Evolutionary conservation across 2,113 vertebrate species (phyloP).

Genomic region (Passer montanus): DNA sequence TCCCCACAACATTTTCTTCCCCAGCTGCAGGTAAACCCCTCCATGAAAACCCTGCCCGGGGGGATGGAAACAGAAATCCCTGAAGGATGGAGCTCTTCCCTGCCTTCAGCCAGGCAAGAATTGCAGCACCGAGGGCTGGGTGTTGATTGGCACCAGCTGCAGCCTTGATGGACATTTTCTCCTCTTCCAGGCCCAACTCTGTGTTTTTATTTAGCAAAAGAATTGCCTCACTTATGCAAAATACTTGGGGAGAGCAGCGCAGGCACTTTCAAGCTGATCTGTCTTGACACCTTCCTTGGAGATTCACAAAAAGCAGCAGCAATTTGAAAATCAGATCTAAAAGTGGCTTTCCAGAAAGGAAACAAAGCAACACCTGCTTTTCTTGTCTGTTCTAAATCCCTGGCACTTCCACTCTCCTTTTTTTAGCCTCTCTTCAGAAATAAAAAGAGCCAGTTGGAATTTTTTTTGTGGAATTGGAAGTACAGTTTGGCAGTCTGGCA

Average conservation of each 20-base stretch:
- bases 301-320: slow-evolving; percentile 8
- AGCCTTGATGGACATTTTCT: background rate
- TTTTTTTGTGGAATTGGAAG: slow-evolving; percentile 47
- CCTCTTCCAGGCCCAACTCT: background rate
- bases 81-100: background rate
- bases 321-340: slow-evolving; percentile 34
- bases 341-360: slow-evolving; percentile 37
- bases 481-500: slow-evolving; percentile 33
- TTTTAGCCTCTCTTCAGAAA: slow-evolving; percentile 30
- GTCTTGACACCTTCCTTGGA: slow-evolving; percentile 16
- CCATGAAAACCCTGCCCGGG: background rate
- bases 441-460: slow-evolving; percentile 19
- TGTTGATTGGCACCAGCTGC: background rate
- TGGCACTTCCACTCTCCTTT: background rate
- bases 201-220: background rate
- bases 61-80: background rate
- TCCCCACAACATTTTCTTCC: background rate
- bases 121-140: background rate
- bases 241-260: background rate
- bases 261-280: background rate
- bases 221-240: background rate
- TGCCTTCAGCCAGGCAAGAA: background rate
- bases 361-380: slow-evolving; percentile 36
- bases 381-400: slow-evolving; percentile 50
- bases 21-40: background rate